Evolutionary conservation across 2,888 invertebrate genomes (phyloP).

Genomic region (Patella pellucida): DNA sequence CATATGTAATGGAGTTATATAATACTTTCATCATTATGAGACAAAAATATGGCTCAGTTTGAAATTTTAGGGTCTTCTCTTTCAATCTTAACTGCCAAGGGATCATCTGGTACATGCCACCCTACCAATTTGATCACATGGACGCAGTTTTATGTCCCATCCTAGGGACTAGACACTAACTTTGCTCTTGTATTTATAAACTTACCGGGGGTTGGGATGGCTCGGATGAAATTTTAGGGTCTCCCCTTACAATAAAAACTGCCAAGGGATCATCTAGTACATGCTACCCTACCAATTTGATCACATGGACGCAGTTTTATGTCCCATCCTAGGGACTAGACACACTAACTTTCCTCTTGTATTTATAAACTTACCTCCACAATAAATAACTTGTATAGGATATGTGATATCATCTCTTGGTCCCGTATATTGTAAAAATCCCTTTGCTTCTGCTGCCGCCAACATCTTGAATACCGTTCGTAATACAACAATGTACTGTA

Average conservation of each 20-base stretch:
- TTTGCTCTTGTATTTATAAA: background rate
- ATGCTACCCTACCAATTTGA: background rate
- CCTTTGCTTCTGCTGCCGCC: conserved; percentile 29
- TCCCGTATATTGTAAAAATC: conserved; percentile 49
- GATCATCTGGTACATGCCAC: background rate
- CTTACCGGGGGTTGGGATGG: conserved; percentile 57
- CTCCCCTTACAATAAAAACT: too few species aligned
- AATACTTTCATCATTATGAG: too few species aligned
- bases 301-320: too few species aligned
- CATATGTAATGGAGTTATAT: too few species aligned
- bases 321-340: too few species aligned
- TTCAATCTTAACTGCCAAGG: too few species aligned
- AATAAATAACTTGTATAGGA: conserved; percentile 88
- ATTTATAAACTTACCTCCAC: conserved; percentile 75
- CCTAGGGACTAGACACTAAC: background rate
- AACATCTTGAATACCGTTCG: background rate
- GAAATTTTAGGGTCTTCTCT: too few species aligned
- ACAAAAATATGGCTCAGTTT: too few species aligned
- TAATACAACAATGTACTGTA: too few species aligned
- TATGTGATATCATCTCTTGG: conserved; percentile 78
- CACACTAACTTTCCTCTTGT: background rate
- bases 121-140: background rate
- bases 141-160: too few species aligned
- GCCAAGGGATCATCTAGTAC: background rate
- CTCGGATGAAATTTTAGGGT: too few species aligned